phyloP scores from a whole-genome alignment of 2,888 invertebrate genomes.

The Erebia palarica region DNA sequence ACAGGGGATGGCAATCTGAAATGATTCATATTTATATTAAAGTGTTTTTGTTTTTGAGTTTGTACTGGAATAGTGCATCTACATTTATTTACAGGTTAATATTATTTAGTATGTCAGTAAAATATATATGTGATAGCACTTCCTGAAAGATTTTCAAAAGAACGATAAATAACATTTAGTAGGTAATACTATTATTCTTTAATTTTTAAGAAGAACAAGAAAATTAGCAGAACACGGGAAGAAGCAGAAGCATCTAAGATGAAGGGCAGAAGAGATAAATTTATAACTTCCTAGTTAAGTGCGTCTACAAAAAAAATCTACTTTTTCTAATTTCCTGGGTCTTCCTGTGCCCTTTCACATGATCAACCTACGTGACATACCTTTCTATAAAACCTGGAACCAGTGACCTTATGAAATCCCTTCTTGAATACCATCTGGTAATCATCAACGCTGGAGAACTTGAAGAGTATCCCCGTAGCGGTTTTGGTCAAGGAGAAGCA shows the following conservation, averaged over 20 bases:
- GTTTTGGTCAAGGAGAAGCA: constrained; percentile 94
- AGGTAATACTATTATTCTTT: too few relatives aligned
- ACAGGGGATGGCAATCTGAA: constrained; percentile 90
- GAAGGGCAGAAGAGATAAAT: constrained; percentile 23
- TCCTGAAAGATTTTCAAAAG: too few relatives aligned
- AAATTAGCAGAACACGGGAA: constrained; percentile 1
- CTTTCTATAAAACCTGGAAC: constrained; percentile 93
- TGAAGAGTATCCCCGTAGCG: constrained; percentile 93
- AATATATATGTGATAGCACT: too few relatives aligned
- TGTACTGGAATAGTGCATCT: too few relatives aligned
- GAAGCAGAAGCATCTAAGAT: constrained; percentile 35
- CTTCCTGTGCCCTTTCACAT: background rate
- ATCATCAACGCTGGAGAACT: constrained; percentile 93
- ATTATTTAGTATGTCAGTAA: too few relatives aligned
- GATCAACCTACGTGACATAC: constrained; percentile 66
- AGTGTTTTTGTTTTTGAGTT: too few relatives aligned
- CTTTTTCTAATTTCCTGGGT: background rate
- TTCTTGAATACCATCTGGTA: constrained; percentile 93
- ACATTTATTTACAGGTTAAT: too few relatives aligned
- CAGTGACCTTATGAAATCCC: constrained; percentile 93
- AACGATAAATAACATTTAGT: too few relatives aligned
- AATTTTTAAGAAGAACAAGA: too few relatives aligned
- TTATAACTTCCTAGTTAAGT: background rate
- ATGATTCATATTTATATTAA: constrained; percentile 2
- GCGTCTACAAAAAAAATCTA: too few relatives aligned